A percentile compares a stretch with the other conserved stretches of the same genome.
Conservation (phyloP, 2,888 invertebrate genomes). For the Nycteola revayana region DNA sequence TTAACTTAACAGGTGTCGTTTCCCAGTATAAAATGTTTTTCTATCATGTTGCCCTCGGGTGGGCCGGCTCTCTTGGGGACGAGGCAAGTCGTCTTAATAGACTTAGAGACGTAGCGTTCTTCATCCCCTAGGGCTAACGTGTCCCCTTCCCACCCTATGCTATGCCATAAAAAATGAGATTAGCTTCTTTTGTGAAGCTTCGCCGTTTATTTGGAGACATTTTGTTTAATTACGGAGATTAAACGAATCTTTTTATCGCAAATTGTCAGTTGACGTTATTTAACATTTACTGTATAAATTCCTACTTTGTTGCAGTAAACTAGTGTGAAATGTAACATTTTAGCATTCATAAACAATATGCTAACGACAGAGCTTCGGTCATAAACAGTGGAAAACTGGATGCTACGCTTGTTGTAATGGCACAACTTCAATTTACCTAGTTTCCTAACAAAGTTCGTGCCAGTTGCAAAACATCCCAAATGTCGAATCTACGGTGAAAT, state of each 20-base stretch:
- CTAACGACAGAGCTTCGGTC: conserved; percentile 46
- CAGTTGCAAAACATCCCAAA: conserved; percentile 23
- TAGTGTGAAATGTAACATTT: conserved; percentile 41
- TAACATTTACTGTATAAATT: conserved; percentile 27
- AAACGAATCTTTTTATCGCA: conserved; percentile 32
- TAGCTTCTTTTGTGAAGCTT: conserved; percentile 61
- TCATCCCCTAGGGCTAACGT: conserved; percentile 62
- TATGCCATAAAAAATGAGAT: conserved; percentile 58
- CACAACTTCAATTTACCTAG: conserved; percentile 46
- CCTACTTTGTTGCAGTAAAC: conserved; percentile 48
- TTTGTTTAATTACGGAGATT: conserved; percentile 33
- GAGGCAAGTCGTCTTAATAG: conserved; percentile 75
- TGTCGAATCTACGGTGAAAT: conserved; percentile 14
- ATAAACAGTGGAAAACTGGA: conserved; percentile 47
- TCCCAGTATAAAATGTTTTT: conserved; percentile 69
- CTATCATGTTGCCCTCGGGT: conserved; percentile 57
- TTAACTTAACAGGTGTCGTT: conserved; percentile 62
- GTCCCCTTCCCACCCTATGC: conserved; percentile 53
- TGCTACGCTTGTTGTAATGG: conserved; percentile 39
- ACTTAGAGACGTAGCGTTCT: conserved; percentile 69
- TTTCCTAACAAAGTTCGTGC: conserved; percentile 35
- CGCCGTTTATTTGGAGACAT: conserved; percentile 42
- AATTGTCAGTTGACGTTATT: conserved; percentile 21
- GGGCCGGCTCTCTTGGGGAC: conserved; percentile 50
- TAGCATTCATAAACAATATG: conserved; percentile 60